Percentiles rank a stretch among this genome's conserved stretches.
Conservation (phyloP, 1,140 invertebrate species). For the Charaxes varanes region DNA sequence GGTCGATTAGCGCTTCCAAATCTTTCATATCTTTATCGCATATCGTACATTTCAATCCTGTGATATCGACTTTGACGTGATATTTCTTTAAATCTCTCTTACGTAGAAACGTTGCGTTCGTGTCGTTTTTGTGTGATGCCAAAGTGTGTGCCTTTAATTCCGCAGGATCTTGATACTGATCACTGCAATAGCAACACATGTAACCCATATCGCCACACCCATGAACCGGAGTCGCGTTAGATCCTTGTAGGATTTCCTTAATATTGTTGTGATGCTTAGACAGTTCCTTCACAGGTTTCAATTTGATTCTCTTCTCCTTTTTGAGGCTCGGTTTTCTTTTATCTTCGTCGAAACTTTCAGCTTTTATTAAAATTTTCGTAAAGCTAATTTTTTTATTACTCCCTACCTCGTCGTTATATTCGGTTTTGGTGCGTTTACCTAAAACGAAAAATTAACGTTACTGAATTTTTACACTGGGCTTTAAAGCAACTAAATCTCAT, state of each 20-base stretch:
- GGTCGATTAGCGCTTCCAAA: conserved; percentile 24
- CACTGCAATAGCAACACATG: conserved; percentile 26
- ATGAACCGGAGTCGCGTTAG: conserved; percentile 32
- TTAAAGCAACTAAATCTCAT: background rate
- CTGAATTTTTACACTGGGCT: conserved; percentile 13
- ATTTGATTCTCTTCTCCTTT: conserved; percentile 10
- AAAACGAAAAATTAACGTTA: conserved; percentile 16
- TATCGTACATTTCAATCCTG: conserved; percentile 23
- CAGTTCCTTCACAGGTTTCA: conserved; percentile 17
- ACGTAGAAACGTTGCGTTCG: conserved; percentile 31
- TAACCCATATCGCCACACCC: conserved; percentile 28
- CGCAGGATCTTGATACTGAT: conserved; percentile 20
- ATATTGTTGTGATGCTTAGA: conserved; percentile 31
- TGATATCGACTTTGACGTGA: conserved; percentile 38
- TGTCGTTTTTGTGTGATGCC: conserved; percentile 19
- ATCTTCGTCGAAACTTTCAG: background rate
- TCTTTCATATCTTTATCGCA: conserved; percentile 19
- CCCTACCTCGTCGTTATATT: conserved; percentile 1
- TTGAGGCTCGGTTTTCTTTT: background rate
- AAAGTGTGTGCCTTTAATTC: conserved; percentile 31
- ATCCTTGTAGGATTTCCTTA: conserved; percentile 21
- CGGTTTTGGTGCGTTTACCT: conserved; percentile 10
- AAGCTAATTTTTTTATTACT: conserved; percentile 1
- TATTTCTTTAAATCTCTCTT: conserved; percentile 14
- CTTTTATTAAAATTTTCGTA: background rate